Base-by-base conservation (phyloP, 2,888 invertebrate genomes). In the Lasioglossum leucozonium region DNA sequence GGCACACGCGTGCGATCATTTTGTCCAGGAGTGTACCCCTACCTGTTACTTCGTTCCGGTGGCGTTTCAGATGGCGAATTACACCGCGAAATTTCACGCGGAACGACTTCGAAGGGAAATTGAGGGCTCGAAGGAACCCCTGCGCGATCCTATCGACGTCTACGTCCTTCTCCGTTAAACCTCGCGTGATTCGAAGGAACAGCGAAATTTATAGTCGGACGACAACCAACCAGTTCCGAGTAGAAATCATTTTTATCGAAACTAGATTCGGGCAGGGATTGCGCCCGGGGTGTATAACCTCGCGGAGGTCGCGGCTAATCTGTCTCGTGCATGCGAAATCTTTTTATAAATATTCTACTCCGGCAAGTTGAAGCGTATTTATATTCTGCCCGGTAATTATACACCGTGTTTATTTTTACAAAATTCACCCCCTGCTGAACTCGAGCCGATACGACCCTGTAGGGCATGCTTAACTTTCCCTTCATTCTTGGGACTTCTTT, bases 21-120 rank as follows among this genome's bases (percentile, higher is more conserved):
- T 55, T 55, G 55, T n/a, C 55, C 11, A 55, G 11, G 55, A 55
- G 11, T 55, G 55, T 55, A 55, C 55, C 22, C n/a, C 55, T 78
- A 84, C 84, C 84, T 83, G 85, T 83, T 85, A 85, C 85, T 72
- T 58, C 65, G 65, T 79, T 72, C 79, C 62, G 47, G 34, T 26
- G 26, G 42, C 37, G 55, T 77, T 83, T 71, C 42, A 51, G 37
- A 72, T 30, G 18, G 34, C 58, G 74, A 80, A 77, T 72, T 74
- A 69, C n/a, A 30, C 26, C 42, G 34, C 51, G 73, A n/a, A 74
- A 72, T 74, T 73, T 47, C 44, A 26, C 47, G 44, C 37, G 47
- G 34, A 55, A 51, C 83, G 65, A 76, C 58, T 65, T 76, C 80
- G 34, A 34, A 30, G 13, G 34, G 72, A n/a, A 79, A 79, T 65